Evolutionary conservation across 1,140 invertebrate genomes (phyloP).

Genomic region (Phymorhynchus buccinoides): DNA sequence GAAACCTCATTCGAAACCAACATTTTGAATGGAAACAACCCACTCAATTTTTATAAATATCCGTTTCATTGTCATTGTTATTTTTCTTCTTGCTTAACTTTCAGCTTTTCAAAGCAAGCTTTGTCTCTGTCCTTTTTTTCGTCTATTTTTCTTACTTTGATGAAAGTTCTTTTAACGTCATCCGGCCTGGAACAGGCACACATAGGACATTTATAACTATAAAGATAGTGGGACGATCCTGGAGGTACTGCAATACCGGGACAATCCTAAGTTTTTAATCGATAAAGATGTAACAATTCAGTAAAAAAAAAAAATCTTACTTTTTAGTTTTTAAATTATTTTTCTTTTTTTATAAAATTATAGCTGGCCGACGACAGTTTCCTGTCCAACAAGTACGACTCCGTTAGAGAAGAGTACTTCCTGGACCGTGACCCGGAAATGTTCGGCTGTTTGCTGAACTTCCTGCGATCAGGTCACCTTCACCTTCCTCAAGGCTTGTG

Average conservation of each 20-base stretch:
- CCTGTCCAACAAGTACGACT: conserved; percentile 48
- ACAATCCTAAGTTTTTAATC: too few relatives aligned
- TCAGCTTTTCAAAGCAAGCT: background rate
- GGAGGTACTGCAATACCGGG: too few relatives aligned
- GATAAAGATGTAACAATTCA: background rate
- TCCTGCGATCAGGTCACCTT: conserved; percentile 56
- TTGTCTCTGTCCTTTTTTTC: background rate
- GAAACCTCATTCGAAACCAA: too few relatives aligned
- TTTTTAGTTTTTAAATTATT: background rate
- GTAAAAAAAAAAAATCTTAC: background rate
- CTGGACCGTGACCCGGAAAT: conserved; percentile 57
- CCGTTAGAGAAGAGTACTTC: conserved; percentile 80
- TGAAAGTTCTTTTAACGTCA: background rate
- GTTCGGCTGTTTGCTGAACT: conserved; percentile 58
- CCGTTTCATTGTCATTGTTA: too few relatives aligned
- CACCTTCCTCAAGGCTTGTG: conserved; percentile 60
- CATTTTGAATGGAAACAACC: too few relatives aligned
- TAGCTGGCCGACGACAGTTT: conserved; percentile 52
- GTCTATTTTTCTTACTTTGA: too few relatives aligned
- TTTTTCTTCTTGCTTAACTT: too few relatives aligned
- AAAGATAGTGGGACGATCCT: too few relatives aligned
- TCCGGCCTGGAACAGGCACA: background rate
- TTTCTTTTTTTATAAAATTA: conserved; percentile 12
- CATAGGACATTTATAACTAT: background rate
- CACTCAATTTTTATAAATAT: too few relatives aligned